Base-by-base conservation (phyloP, 2,888 invertebrate genomes). In the Heterodera filipjevi region DNA sequence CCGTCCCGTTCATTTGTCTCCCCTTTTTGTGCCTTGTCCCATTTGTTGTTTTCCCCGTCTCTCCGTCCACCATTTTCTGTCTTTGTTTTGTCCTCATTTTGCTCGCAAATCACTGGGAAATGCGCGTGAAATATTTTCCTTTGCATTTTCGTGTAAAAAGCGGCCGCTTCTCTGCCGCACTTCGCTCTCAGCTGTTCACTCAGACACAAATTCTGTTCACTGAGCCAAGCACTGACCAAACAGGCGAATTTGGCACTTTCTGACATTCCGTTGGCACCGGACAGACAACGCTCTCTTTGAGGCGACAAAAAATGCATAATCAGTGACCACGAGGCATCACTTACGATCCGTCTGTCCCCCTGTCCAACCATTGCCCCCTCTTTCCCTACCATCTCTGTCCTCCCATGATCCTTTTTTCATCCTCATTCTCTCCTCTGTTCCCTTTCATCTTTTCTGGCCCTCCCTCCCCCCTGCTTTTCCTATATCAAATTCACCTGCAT, bases 51-150 rank as follows among this genome's bases (percentile, higher is more conserved):
- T 12, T 6, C n/a, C 22, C 22, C 19, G 30, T 39, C 22, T 5
- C 19, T 72, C 32, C 39, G 44, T n/a, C n/a, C n/a, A n/a, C 27
- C 1, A n/a, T 5, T 22, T 22, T 6, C 1, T 19, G 64, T 33
- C 53, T 30, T 16, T 33, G 3, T 22, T 22, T 73, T 46, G 2
- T n/a, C 14, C 35, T 22, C 14, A 53, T 30, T 53, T 53, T 30
- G n/a, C 39, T 75, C 59, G 64, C 78, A 77, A 76, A 77, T 74
- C 19, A 77, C 22, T 44, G 78, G 78, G 53, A 77, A 77, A 33
- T 77, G 44, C 44, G 59, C n/a, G n/a, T 77, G 64, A 49, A 77
- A 77, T 49, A 77, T 77, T 71, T 35, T 35, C 22, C 66, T 35
- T 59, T 77, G 78, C 59, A 77, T 64, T 49, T 53, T 44, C 10